Conservation (phyloP, 2,888 invertebrate species). For the Xylota sylvarum region DNA sequence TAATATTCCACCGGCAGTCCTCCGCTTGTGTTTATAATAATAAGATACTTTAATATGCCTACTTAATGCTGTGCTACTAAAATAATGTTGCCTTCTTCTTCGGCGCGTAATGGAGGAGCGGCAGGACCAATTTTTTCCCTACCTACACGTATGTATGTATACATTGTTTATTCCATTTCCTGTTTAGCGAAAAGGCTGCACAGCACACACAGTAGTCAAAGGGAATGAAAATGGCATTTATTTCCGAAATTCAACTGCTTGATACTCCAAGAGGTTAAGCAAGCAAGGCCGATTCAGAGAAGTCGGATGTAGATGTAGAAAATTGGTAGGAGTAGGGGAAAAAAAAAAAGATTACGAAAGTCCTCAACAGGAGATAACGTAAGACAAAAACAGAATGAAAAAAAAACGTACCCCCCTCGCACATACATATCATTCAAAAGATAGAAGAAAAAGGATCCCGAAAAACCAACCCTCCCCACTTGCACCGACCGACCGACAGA, state of each 20-base stretch:
- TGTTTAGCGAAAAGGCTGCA: slow-evolving; percentile 41
- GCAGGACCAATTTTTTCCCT: slow-evolving; percentile 13
- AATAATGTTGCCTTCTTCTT: slow-evolving; percentile 34
- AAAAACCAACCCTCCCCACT: slow-evolving; percentile 12
- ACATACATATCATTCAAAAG: slow-evolving; percentile 13
- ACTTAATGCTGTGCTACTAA: slow-evolving; percentile 64
- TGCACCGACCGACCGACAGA: background rate
- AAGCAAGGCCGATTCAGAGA: slow-evolving; percentile 14
- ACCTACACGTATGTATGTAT: background rate
- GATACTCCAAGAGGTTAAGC: slow-evolving; percentile 40
- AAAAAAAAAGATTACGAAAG: slow-evolving; percentile 34
- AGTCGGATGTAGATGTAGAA: background rate
- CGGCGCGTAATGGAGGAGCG: background rate
- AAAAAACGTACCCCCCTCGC: background rate
- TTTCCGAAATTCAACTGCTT: slow-evolving; percentile 64
- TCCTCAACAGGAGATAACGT: slow-evolving; percentile 45
- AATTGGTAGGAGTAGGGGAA: background rate
- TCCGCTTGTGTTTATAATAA: slow-evolving; percentile 72
- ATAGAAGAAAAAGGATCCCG: background rate
- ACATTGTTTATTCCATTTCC: slow-evolving; percentile 66
- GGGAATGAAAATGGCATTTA: slow-evolving; percentile 68
- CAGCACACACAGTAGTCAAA: slow-evolving; percentile 41
- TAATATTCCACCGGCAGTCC: slow-evolving; percentile 54
- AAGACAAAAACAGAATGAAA: slow-evolving; percentile 13
- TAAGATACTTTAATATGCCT: slow-evolving; percentile 77